Evolutionary conservation across 2,888 invertebrate genomes (phyloP).

Genomic region (Sarcophaga variegata): DNA sequence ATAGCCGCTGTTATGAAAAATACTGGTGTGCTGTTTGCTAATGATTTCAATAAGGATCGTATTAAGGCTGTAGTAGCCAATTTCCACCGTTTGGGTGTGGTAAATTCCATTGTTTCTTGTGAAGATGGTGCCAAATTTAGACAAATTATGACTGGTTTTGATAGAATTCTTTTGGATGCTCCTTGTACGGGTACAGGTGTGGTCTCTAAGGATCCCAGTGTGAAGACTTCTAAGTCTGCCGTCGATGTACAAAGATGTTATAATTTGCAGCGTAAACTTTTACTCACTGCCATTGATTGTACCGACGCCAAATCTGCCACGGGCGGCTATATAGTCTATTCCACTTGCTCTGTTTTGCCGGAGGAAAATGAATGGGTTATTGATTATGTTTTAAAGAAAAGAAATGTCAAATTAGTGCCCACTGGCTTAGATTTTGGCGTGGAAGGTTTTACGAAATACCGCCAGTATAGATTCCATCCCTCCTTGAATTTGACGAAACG

Average conservation of each 20-base stretch:
- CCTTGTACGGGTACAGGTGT: constrained; percentile 99
- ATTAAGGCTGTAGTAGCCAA: constrained; percentile 97
- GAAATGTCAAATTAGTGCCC: constrained; percentile 96
- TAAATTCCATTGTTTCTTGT: constrained; percentile 94
- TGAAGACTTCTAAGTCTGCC: constrained; percentile 95
- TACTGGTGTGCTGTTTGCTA: constrained; percentile 97
- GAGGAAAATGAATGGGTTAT: constrained; percentile 99
- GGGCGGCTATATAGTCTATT: constrained; percentile 98
- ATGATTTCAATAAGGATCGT: constrained; percentile 95
- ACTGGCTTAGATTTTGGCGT: constrained; percentile 97
- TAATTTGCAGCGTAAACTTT: constrained; percentile 94
- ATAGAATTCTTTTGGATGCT: constrained; percentile 97
- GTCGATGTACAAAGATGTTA: constrained; percentile 95
- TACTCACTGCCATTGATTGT: constrained; percentile 98
- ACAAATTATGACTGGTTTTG: constrained; percentile 94
- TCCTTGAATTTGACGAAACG: constrained; percentile 93
- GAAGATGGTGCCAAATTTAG: constrained; percentile 95
- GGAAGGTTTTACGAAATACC: constrained; percentile 95
- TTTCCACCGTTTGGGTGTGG: constrained; percentile 96
- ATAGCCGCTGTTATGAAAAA: constrained; percentile 99
- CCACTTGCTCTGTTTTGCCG: constrained; percentile 98
- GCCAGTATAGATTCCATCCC: constrained; percentile 93
- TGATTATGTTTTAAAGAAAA: constrained; percentile 95
- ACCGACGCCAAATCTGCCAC: constrained; percentile 94
- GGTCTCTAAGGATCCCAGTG: constrained; percentile 97